Percentiles rank a stretch among this genome's conserved stretches.
Evolutionary conservation across 2,113 vertebrate species (phyloP).

Genomic region (Paramormyrops kingsleyae): DNA sequence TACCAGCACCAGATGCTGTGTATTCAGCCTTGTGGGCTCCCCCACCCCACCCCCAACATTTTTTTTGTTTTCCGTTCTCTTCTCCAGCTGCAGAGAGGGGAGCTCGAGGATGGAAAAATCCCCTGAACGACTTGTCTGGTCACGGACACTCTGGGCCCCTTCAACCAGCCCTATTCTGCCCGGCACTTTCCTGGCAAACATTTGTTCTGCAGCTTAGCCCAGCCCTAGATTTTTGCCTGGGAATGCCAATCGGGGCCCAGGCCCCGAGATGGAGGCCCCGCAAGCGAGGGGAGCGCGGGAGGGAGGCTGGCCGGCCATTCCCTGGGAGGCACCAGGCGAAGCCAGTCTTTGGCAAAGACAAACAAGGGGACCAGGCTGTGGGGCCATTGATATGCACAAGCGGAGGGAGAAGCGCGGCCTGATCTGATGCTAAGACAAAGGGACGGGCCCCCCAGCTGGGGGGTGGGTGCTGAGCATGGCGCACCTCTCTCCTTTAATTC

Average conservation of each 20-base stretch:
- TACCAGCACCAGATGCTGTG: slow-evolving; percentile 91
- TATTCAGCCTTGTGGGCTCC: slow-evolving; percentile 53
- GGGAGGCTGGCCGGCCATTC: slow-evolving; percentile 42
- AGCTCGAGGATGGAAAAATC: slow-evolving; percentile 79
- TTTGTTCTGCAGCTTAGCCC: slow-evolving; percentile 80
- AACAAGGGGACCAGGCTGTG: slow-evolving; percentile 63
- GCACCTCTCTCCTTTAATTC: slow-evolving; percentile 10
- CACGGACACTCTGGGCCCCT: slow-evolving; percentile 75
- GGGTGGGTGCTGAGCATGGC: slow-evolving; percentile 22
- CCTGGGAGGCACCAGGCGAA: slow-evolving; percentile 68
- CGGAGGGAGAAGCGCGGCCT: slow-evolving; percentile 50
- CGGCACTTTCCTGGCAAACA: slow-evolving; percentile 87
- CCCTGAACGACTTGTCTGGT: slow-evolving; percentile 95
- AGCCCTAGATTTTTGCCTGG: slow-evolving; percentile 60
- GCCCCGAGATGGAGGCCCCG: slow-evolving; percentile 43
- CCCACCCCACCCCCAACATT: slow-evolving; percentile 29
- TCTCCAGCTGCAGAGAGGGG: slow-evolving; percentile 81
- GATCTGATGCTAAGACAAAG: slow-evolving; percentile 62
- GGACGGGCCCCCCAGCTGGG: slow-evolving; percentile 53
- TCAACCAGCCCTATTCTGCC: slow-evolving; percentile 67
- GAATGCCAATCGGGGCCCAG: slow-evolving; percentile 64
- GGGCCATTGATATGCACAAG: slow-evolving; percentile 68
- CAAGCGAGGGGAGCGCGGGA: slow-evolving; percentile 46
- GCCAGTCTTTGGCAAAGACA: slow-evolving; percentile 66
- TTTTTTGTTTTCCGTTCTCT: slow-evolving; percentile 44